Percentiles rank a stretch among this genome's conserved stretches.
Conservation (phyloP, 2,113 vertebrate species). For the Lanius collurio region DNA sequence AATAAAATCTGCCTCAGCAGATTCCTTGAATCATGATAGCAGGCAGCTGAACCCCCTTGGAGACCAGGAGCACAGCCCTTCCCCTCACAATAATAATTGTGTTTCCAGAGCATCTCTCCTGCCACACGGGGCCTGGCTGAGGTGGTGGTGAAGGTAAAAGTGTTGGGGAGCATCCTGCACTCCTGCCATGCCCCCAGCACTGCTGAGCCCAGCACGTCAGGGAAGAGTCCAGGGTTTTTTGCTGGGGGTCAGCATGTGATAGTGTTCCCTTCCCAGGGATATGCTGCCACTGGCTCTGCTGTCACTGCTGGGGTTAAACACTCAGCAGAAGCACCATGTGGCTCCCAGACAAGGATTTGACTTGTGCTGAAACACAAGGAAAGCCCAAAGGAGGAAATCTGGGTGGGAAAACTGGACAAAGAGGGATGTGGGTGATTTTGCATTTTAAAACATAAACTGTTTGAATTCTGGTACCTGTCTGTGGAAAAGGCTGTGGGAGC, state of each 20-base stretch:
- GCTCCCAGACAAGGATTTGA: neutral
- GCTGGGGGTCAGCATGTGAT: neutral
- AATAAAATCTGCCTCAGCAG: neutral
- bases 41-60: neutral
- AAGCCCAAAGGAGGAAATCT: neutral
- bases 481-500: neutral
- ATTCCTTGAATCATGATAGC: neutral
- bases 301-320: neutral
- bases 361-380: neutral
- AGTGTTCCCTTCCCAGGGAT: neutral
- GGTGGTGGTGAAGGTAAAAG: fast-evolving
- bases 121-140: fast-evolving
- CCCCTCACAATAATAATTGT: neutral
- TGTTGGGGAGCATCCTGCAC: fast-evolving
- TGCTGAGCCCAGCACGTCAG: fast-evolving
- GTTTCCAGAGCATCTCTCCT: neutral
- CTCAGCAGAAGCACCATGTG: neutral
- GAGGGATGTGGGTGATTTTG: neutral
- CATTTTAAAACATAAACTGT: neutral
- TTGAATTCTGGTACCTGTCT: neutral
- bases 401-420: neutral
- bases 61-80: neutral
- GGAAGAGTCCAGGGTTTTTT: neutral
- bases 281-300: neutral
- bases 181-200: fast-evolving